Evolutionary conservation across 2,113 vertebrate genomes (phyloP).

Genomic region (Fulmarus glacialis): DNA sequence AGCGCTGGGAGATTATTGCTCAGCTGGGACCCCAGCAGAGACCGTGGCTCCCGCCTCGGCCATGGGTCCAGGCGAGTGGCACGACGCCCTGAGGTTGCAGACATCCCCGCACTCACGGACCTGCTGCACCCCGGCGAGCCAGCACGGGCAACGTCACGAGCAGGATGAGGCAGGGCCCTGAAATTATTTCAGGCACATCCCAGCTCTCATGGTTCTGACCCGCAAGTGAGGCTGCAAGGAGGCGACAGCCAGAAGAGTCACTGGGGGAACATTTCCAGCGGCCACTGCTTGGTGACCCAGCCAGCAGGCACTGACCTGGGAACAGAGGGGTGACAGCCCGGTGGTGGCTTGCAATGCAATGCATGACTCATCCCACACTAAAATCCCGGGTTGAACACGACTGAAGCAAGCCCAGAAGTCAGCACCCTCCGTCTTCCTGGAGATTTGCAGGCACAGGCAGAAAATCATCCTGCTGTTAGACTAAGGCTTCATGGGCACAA

Average conservation of each 20-base stretch:
- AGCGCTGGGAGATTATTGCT: not conserved
- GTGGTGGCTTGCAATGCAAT: not conserved
- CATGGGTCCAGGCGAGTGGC: fast-evolving
- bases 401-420: not conserved
- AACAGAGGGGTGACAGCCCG: not conserved
- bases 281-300: not conserved
- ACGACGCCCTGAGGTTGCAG: not conserved
- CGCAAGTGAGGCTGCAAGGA: not conserved
- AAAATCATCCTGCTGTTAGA: not conserved
- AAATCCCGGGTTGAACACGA: not conserved
- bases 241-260: not conserved
- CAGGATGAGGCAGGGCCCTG: not conserved
- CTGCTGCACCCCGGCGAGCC: fast-evolving
- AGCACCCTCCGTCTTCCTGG: not conserved
- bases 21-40: not conserved
- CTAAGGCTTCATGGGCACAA: not conserved
- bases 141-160: fast-evolving
- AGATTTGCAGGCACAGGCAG: not conserved
- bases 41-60: fast-evolving
- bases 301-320: not conserved
- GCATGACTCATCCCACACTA: not conserved
- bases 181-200: not conserved
- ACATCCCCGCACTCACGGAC: fast-evolving
- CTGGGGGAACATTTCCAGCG: fast-evolving
- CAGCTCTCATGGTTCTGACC: not conserved